phyloP scores from a whole-genome alignment of 1,140 invertebrate species.

The Neomicropteryx cornuta region DNA sequence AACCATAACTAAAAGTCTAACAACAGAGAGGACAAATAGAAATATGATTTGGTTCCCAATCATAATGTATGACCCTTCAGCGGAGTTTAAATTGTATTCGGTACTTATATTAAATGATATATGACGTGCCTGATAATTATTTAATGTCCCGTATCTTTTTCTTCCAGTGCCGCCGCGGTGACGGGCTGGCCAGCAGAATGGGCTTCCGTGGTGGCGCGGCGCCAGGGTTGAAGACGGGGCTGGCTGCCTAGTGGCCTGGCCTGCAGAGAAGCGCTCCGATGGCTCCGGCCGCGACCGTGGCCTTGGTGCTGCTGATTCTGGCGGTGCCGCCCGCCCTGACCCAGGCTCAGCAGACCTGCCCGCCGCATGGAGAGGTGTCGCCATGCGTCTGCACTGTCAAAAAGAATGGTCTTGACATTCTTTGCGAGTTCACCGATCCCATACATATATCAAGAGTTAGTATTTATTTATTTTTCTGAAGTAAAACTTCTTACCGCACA shows the following conservation, averaged over 20 bases:
- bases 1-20: no score
- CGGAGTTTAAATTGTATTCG: no score
- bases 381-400: slow-evolving; percentile 75
- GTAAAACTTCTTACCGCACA: no score
- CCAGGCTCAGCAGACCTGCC: slow-evolving; percentile 54
- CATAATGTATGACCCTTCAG: no score
- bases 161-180: no score
- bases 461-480: neutral
- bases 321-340: slow-evolving; percentile 19
- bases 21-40: no score
- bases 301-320: slow-evolving; percentile 21
- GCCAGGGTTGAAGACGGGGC: slow-evolving; percentile 1
- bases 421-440: slow-evolving; percentile 73
- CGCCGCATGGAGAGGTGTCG: slow-evolving; percentile 53
- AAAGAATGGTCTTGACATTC: slow-evolving; percentile 74
- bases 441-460: slow-evolving; percentile 49
- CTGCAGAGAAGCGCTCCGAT: no score
- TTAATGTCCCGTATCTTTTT: no score
- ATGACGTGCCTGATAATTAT: no score
- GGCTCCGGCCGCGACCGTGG: slow-evolving; percentile 21
- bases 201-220: slow-evolving; percentile 1
- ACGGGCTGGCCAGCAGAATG: no score
- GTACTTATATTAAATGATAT: no score
- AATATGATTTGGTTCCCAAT: no score
- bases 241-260: slow-evolving; percentile 4